A percentile compares a stretch with the other conserved stretches of the same genome.
Conservation (phyloP, 2,888 invertebrate genomes). For the Dermolepida albohirtum region DNA sequence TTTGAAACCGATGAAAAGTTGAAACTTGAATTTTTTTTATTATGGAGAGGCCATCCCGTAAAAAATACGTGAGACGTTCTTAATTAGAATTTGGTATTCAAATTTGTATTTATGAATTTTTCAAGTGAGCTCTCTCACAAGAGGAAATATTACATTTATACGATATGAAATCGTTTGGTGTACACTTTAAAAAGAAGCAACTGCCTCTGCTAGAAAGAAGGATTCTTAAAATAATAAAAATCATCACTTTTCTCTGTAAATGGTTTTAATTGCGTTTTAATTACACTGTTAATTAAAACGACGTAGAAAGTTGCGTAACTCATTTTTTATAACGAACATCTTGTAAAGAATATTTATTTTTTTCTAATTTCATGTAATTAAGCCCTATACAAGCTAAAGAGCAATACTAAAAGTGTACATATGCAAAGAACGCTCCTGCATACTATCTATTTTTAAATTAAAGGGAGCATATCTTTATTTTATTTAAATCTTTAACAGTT, state of each 20-base stretch:
- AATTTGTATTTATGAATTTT: constrained; percentile 51
- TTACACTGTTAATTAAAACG: constrained; percentile 22
- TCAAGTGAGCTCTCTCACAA: constrained; percentile 39
- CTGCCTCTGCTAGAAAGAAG: constrained; percentile 6
- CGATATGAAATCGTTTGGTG: constrained; percentile 32
- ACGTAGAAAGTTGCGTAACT: background rate
- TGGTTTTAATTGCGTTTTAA: constrained; percentile 25
- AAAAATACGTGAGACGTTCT: constrained; percentile 47
- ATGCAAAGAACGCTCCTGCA: too few species aligned
- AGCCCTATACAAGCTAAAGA: background rate
- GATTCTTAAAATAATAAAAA: constrained; percentile 26
- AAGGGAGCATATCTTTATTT: too few species aligned
- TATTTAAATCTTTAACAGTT: too few species aligned
- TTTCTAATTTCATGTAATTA: background rate
- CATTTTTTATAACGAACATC: constrained; percentile 2
- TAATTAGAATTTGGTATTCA: constrained; percentile 51
- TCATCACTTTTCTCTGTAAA: constrained; percentile 21
- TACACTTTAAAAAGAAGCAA: constrained; percentile 17
- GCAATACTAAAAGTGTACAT: too few species aligned
- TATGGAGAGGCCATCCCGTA: constrained; percentile 8
- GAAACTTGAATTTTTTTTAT: constrained; percentile 29
- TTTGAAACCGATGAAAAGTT: constrained; percentile 34
- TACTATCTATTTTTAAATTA: too few species aligned
- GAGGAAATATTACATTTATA: constrained; percentile 33
- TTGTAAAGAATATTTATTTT: constrained; percentile 5